phyloP scores from a whole-genome alignment of 1,140 invertebrate genomes.

The Panonychus citri region DNA sequence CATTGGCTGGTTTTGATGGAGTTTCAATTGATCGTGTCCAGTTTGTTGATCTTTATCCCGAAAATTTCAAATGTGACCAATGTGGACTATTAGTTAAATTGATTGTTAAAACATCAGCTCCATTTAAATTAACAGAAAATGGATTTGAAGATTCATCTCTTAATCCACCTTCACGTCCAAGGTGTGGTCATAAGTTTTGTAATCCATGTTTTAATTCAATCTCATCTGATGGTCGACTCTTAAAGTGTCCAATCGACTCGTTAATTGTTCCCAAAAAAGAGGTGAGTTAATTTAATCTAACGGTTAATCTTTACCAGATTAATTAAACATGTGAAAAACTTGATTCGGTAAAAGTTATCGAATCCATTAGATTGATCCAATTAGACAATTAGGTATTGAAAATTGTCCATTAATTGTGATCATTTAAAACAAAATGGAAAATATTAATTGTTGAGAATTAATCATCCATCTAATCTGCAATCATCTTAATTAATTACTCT shows the following conservation, averaged over 20 bases:
- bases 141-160: no score
- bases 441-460: no score
- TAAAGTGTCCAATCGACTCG: background rate
- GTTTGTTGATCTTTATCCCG: background rate
- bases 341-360: no score
- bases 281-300: background rate
- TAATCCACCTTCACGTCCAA: background rate
- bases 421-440: no score
- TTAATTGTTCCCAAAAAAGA: background rate
- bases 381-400: no score
- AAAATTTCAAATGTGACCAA: background rate
- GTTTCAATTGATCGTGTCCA: background rate
- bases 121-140: no score
- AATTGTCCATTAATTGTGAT: no score
- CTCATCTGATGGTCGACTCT: background rate
- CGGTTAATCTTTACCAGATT: no score
- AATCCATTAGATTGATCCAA: no score
- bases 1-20: slow-evolving; percentile 24
- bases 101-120: background rate
- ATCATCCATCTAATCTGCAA: no score
- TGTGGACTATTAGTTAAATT: background rate
- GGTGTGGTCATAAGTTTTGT: background rate
- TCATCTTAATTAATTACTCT: no score
- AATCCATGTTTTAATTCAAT: background rate
- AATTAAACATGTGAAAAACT: no score